Evolutionary conservation across 2,888 invertebrate genomes (phyloP).

Genomic region (Ceratothoa steindachneri): DNA sequence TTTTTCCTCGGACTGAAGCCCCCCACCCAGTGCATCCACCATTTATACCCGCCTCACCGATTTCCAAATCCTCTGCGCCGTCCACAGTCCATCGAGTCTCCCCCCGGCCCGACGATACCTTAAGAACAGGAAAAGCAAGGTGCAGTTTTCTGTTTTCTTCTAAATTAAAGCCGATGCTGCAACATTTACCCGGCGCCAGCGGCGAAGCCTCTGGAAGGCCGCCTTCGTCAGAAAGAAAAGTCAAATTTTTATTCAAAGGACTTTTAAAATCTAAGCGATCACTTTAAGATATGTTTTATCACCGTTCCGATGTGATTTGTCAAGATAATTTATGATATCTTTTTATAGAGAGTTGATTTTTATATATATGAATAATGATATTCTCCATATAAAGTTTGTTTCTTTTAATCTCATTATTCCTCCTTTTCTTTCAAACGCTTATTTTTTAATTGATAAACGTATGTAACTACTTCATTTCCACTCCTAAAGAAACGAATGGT

Average conservation of each 20-base stretch:
- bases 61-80: not conserved
- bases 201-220: not conserved
- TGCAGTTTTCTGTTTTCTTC: not conserved
- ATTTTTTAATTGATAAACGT: too few species aligned
- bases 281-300: too few species aligned
- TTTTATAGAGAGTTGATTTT: too few species aligned
- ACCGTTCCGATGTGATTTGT: too few species aligned
- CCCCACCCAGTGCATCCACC: not conserved
- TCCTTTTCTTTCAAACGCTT: too few species aligned
- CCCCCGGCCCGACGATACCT: not conserved
- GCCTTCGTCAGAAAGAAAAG: not conserved
- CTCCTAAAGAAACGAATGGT: too few species aligned
- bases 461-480: too few species aligned
- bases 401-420: too few species aligned
- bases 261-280: not conserved
- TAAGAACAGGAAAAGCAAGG: not conserved
- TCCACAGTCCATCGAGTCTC: not conserved
- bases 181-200: not conserved
- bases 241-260: not conserved
- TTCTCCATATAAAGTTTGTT: too few species aligned
- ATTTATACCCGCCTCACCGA: not conserved
- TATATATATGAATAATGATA: too few species aligned
- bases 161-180: not conserved
- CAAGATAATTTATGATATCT: too few species aligned
- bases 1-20: not conserved